Evolutionary conservation across 64 coral and sea anemone species (phyloP).

Genomic region (Montipora foliosa): DNA sequence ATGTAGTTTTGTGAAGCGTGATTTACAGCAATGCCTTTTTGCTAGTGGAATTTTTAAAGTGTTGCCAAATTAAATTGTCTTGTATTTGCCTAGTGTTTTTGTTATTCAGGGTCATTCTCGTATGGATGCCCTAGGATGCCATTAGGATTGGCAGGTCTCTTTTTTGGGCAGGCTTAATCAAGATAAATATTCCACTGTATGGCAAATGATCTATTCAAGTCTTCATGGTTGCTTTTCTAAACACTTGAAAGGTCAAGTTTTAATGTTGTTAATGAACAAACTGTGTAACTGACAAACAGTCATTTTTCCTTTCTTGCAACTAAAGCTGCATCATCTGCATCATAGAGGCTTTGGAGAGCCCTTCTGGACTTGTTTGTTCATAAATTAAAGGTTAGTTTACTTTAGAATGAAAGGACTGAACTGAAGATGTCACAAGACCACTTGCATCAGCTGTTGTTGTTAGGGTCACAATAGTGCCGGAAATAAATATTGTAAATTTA

Average conservation of each 20-base stretch:
- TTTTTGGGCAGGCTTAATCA: too few relatives aligned
- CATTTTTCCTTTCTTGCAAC: conserved; percentile 54
- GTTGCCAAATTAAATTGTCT: too few relatives aligned
- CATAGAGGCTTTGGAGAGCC: conserved; percentile 43
- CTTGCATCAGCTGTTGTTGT: background rate
- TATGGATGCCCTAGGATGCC: too few relatives aligned
- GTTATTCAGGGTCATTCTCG: too few relatives aligned
- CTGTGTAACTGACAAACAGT: conserved; percentile 54
- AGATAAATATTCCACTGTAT: too few relatives aligned
- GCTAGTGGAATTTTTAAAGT: too few relatives aligned
- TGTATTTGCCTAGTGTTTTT: background rate
- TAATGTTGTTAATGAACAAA: conserved; percentile 8
- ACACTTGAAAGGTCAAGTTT: conserved; percentile 47
- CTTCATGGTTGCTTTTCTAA: background rate
- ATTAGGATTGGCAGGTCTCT: too few relatives aligned
- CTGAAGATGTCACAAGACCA: background rate
- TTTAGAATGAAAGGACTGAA: background rate
- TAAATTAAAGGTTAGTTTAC: background rate
- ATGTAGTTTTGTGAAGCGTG: too few relatives aligned
- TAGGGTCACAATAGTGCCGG: background rate
- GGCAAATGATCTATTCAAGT: too few relatives aligned
- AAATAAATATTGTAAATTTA: background rate
- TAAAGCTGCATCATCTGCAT: conserved; percentile 26
- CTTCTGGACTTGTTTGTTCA: conserved; percentile 55
- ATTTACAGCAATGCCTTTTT: too few relatives aligned